Base-by-base conservation (phyloP, 2,113 vertebrate genomes). In the Gallinago paraguaiae region DNA sequence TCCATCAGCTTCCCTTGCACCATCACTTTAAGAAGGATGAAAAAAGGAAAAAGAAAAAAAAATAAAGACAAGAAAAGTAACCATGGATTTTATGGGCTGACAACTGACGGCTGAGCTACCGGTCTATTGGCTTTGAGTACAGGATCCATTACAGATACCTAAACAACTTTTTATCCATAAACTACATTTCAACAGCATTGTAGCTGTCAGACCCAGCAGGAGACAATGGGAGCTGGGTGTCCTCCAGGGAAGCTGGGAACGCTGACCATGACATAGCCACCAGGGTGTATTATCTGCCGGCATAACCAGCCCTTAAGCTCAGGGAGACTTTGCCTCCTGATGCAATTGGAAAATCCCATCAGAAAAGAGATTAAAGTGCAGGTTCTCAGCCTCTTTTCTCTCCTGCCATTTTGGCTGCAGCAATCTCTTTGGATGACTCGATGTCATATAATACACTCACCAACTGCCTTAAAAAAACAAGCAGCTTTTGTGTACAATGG, bases 31-130 rank as follows among this genome's bases (percentile, higher is more conserved):
- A 84, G 76, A 74, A 77, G 25, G 30, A 35, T 43, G 50, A 20
- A 64, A 72, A 54, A 46, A 37, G 13, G 10, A 51, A 63, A 45
- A 27, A 75, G 54, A 13, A 7, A 5, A 1, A 19, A 22, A 10
- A 59, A 43, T 31, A 31, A 37, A 61, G 50, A 60, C 84, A 92
- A 88, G 86, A 60, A 94, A 97, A 94, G 96, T 94, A 97, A 94
- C 72, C 90, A 60, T 63, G 90, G 97, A 96, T 98, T 98, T 98
- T 98, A 98, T 97, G 97, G 97, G 87, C 97, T 98, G 98, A 96
- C 97, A 97, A 50, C 75, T 97, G 98, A 98, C 81, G 96, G 96
- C 90, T 95, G n/a, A 78, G 96, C 95, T 97, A 95, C 96, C 35
- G 78, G 87, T 95, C 86, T 72, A 64, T 74, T 94, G 98, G 95